Evolutionary conservation across 2,113 vertebrate genomes (phyloP).

Genomic region (Oncorhynchus mykiss): DNA sequence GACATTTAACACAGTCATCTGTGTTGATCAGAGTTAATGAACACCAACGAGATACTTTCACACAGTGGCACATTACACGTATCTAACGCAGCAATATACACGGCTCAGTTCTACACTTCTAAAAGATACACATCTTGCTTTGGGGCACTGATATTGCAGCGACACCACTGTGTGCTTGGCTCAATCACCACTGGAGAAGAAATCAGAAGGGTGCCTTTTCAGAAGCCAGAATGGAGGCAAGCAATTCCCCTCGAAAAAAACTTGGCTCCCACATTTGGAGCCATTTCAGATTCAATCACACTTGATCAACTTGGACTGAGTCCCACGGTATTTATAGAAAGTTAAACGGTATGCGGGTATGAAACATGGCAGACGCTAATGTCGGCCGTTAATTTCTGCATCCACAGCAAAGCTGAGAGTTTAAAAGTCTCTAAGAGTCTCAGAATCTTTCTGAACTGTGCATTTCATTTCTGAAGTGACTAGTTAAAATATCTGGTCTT

Average conservation of each 20-base stretch:
- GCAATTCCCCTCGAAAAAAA: constrained; percentile 61
- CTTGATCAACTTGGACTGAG: constrained; percentile 71
- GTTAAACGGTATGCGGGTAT: constrained; percentile 72
- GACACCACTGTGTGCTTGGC: constrained; percentile 13
- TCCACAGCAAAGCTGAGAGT: constrained; percentile 68
- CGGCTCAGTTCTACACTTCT: no score
- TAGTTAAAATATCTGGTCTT: no score
- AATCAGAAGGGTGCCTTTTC: constrained; percentile 41
- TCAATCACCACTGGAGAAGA: constrained; percentile 28
- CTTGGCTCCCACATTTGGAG: constrained; percentile 64
- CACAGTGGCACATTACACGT: no score
- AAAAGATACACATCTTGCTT: no score
- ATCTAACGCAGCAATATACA: no score
- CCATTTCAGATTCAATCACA: constrained; percentile 73
- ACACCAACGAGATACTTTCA: no score
- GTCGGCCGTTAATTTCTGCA: constrained; percentile 64
- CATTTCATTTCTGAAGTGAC: no score
- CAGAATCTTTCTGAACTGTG: neutral
- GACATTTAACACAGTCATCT: no score
- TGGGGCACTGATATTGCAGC: no score
- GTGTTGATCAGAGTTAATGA: no score
- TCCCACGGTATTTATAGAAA: constrained; percentile 75
- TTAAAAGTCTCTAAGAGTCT: neutral
- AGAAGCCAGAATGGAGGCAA: constrained; percentile 36
- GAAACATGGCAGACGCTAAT: constrained; percentile 59